Percentiles rank a stretch among this genome's conserved stretches.
These are phyloP conservation scores for Artemia franciscana DNA, from an alignment of 1,140 invertebrate genomes.

Conservation along the genomic window DNA sequence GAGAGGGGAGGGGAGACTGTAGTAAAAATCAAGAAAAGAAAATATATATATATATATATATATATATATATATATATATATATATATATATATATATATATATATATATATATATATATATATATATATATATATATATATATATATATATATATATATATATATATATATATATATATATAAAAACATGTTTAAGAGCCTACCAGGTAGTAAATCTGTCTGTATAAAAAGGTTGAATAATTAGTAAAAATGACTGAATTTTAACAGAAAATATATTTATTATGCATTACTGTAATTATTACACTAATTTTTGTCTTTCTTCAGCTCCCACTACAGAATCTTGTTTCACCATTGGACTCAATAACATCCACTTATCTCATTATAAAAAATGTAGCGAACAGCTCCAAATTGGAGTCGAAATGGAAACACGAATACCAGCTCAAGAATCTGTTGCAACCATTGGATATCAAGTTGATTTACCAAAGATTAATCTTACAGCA, in stretches of 20 bases:
- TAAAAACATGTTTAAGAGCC: too few relatives aligned
- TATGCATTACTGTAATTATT: conserved; percentile 13
- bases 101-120: too few relatives aligned
- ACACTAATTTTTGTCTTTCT: conserved; percentile 17
- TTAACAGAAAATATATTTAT: conserved; percentile 6
- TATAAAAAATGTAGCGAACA: conserved; percentile 84
- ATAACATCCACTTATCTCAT: conserved; percentile 67
- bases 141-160: too few relatives aligned
- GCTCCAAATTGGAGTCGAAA: conserved; percentile 55
- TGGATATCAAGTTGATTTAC: conserved; percentile 87
- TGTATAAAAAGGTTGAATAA: conserved; percentile 3
- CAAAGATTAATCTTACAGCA: conserved; percentile 80
- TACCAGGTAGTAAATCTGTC: too few relatives aligned
- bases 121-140: too few relatives aligned
- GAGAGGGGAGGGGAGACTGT: too few relatives aligned
- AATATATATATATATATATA: too few relatives aligned
- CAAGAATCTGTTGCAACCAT: conserved; percentile 77
- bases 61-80: too few relatives aligned
- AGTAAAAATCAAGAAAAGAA: too few relatives aligned
- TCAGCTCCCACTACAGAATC: conserved; percentile 28
- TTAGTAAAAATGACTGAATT: conserved; percentile 1
- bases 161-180: too few relatives aligned
- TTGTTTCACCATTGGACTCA: conserved; percentile 49
- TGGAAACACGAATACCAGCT: conserved; percentile 61
- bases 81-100: too few relatives aligned